A percentile compares a stretch with the other conserved stretches of the same genome.
Evolutionary conservation across 2,797 vertebrate genomes (phyloP).

Genomic region (Danio choprae): DNA sequence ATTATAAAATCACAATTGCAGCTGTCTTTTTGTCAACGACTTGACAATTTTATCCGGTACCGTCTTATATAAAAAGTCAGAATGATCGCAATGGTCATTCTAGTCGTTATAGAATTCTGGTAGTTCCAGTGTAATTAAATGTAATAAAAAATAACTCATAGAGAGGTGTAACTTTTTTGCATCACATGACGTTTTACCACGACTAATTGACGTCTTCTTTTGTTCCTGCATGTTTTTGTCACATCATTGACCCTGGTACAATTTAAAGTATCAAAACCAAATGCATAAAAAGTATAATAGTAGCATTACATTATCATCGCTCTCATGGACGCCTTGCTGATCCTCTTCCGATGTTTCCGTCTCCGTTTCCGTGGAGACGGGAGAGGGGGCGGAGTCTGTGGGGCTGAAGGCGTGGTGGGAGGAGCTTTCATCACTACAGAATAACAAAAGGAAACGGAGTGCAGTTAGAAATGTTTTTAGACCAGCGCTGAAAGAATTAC

Average conservation of each 20-base stretch:
- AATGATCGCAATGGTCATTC: too few species aligned
- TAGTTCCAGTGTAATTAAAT: too few species aligned
- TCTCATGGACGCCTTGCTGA: constrained; percentile 79
- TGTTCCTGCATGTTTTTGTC: background rate
- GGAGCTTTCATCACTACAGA: constrained; percentile 44
- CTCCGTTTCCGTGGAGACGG: constrained; percentile 70
- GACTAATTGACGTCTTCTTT: too few species aligned
- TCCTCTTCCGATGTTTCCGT: constrained; percentile 72
- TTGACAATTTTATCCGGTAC: too few species aligned
- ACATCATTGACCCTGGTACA: background rate
- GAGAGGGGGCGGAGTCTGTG: constrained; percentile 49
- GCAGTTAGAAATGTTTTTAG: constrained; percentile 21
- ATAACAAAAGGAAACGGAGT: constrained; percentile 40
- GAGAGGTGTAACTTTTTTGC: too few species aligned
- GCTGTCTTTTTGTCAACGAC: too few species aligned
- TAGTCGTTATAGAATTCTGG: too few species aligned
- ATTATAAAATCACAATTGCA: too few species aligned
- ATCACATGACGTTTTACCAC: too few species aligned
- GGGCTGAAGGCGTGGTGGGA: background rate
- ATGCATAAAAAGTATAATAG: background rate
- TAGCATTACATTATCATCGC: constrained; percentile 78
- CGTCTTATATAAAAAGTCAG: too few species aligned
- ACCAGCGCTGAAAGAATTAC: constrained; percentile 28
- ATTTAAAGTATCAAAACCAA: constrained; percentile 58
- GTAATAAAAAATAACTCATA: too few species aligned